phyloP scores from a whole-genome alignment of 2,113 vertebrate genomes.

The Pluvialis apricaria region DNA sequence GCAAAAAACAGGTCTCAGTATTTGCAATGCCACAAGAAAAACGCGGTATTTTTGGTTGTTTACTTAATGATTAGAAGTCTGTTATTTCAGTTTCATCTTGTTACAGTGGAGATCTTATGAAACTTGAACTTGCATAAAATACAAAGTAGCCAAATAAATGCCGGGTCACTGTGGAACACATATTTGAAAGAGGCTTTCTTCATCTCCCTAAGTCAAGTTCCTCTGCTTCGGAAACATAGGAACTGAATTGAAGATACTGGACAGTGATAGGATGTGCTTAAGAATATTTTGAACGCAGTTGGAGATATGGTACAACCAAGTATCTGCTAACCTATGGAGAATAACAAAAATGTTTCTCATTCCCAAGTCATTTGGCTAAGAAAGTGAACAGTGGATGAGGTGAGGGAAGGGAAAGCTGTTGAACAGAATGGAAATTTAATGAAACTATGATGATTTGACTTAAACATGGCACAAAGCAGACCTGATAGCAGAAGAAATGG shows the following conservation, averaged over 20 bases:
- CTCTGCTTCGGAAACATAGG: background rate
- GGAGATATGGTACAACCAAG: background rate
- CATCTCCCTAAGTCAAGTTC: background rate
- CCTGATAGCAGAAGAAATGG: background rate
- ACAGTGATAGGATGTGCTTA: background rate
- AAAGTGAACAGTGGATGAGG: background rate
- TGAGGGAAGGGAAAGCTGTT: background rate
- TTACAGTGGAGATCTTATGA: background rate
- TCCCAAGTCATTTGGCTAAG: background rate
- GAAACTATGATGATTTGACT: background rate
- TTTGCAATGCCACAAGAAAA: background rate
- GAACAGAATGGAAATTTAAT: background rate
- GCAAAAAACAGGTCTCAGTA: background rate
- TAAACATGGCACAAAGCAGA: background rate
- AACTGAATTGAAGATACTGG: background rate
- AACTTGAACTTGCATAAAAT: background rate
- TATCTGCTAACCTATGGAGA: background rate
- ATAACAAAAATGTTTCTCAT: background rate
- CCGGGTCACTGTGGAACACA: background rate
- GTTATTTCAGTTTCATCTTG: background rate
- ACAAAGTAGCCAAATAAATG: background rate
- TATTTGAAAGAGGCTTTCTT: background rate
- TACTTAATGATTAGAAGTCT: background rate
- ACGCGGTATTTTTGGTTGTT: background rate
- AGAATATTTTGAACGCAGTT: background rate